Conservation (phyloP, 2,888 invertebrate species). For the Amblyjoppa fuscipennis region DNA sequence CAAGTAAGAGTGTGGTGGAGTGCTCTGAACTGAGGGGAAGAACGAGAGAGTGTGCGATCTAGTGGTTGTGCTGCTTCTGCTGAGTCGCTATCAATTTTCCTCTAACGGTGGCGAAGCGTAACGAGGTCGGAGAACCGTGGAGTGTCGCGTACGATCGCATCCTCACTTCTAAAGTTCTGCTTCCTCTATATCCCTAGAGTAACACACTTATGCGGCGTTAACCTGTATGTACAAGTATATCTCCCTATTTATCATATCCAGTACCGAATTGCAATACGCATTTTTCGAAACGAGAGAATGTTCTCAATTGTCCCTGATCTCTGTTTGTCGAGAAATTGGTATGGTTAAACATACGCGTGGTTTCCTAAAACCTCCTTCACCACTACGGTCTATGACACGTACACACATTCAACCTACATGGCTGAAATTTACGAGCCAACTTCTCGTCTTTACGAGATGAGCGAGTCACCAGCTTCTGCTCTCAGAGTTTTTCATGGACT, state of each 20-base stretch:
- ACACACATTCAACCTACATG: conserved; percentile 23
- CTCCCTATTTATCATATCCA: not conserved
- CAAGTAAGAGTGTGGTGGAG: conserved; percentile 29
- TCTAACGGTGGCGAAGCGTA: conserved; percentile 80
- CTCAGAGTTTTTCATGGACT: conserved; percentile 38
- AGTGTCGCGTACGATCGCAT: conserved; percentile 72
- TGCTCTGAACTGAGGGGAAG: conserved; percentile 42
- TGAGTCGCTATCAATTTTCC: conserved; percentile 81
- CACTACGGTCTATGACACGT: not conserved
- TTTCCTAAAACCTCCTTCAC: conserved; percentile 21
- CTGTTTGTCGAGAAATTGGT: conserved; percentile 9
- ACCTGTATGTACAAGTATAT: conserved; percentile 19
- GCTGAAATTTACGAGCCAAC: conserved; percentile 60
- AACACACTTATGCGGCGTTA: conserved; percentile 56
- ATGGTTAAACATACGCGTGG: conserved; percentile 15
- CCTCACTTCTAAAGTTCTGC: conserved; percentile 26
- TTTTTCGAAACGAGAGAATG: not conserved
- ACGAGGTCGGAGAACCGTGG: conserved; percentile 78
- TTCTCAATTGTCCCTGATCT: not conserved
- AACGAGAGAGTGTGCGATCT: conserved; percentile 51
- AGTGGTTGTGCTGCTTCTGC: conserved; percentile 43
- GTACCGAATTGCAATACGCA: not conserved
- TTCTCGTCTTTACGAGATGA: conserved; percentile 57
- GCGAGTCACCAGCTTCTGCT: conserved; percentile 46
- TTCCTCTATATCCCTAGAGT: conserved; percentile 39